Base-by-base conservation (phyloP, 2,113 vertebrate species). In the Chrysochloris asiatica region DNA sequence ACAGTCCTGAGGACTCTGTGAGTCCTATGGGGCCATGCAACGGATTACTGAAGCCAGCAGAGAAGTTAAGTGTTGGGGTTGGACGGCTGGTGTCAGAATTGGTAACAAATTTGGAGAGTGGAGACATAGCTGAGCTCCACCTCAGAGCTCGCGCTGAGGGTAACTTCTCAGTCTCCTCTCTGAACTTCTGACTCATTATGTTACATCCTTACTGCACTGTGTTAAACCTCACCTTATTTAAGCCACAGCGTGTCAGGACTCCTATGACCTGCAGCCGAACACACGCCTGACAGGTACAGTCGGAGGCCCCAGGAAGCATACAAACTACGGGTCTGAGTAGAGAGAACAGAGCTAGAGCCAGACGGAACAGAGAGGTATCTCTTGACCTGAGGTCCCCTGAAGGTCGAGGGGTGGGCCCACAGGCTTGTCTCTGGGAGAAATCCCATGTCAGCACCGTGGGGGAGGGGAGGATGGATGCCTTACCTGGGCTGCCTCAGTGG, bases 401-500 rank as follows among this genome's bases (percentile, higher is more conserved):
- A 79, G 76, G 71, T 36, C 50, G 9, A n/a, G 1, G 13, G 52
- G 21, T 12, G n/a, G 59, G 65, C 2, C 24, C 87, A 63, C 7
- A 2, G 1, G 0, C 4, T 2, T 4, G 3, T 17, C 8, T 26
- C 41, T 73, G 56, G 56, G 22, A 33, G 72, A 30, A 33, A 1
- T 10, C 4, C 47, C 36, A 33, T 4, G 0, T 14, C 9, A 28
- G 63, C 71, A 36, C 16, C 2, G 6, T 16, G 43, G 54, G 26
- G 33, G 24, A 38, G 52, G 0, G 9, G 76, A 82, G n/a, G 1
- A 0, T 3, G 19, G 28, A 19, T 7, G 11, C 6, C 93, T 90
- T 92, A 98, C 98, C 98, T 97, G 72, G 95, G 41, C 59, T 97
- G 97, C 76, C 92, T 94, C 0, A 93, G 86, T 3, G 78, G 94